phyloP scores from a whole-genome alignment of 2,888 invertebrate genomes.

The Agriopis leucophaearia region DNA sequence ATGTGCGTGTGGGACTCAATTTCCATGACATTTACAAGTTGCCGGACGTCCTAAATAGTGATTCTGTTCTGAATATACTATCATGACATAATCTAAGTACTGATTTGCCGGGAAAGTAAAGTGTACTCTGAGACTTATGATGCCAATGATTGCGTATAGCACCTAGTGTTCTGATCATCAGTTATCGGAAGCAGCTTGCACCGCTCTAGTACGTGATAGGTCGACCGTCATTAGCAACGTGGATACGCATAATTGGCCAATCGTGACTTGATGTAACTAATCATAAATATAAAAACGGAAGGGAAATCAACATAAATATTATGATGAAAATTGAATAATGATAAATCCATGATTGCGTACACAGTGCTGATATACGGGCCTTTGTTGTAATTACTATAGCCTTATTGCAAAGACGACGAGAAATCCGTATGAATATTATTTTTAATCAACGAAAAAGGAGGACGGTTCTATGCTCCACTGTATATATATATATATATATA shows the following conservation, averaged over 20 bases:
- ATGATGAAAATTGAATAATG: constrained; percentile 33
- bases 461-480: no score
- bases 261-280: constrained; percentile 46
- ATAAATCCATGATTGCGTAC: constrained; percentile 26
- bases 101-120: not conserved
- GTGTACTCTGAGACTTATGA: not conserved
- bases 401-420: constrained; percentile 6
- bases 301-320: constrained; percentile 35
- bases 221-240: constrained; percentile 49
- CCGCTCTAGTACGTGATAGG: constrained; percentile 61
- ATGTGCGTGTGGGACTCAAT: constrained; percentile 33
- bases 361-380: constrained; percentile 9
- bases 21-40: constrained; percentile 37
- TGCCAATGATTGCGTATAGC: not conserved
- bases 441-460: no score
- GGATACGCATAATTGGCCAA: constrained; percentile 40
- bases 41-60: constrained; percentile 19
- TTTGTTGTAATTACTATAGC: constrained; percentile 19
- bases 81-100: no score
- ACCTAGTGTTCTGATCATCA: not conserved
- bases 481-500: no score
- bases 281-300: constrained; percentile 41
- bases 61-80: no score
- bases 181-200: constrained; percentile 20
- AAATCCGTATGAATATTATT: constrained; percentile 13